These are phyloP conservation scores for Turritopsis dohrnii DNA, from an alignment of 30 jellyfish, hydroid and myxozoan species.

Conservation along the genomic window DNA sequence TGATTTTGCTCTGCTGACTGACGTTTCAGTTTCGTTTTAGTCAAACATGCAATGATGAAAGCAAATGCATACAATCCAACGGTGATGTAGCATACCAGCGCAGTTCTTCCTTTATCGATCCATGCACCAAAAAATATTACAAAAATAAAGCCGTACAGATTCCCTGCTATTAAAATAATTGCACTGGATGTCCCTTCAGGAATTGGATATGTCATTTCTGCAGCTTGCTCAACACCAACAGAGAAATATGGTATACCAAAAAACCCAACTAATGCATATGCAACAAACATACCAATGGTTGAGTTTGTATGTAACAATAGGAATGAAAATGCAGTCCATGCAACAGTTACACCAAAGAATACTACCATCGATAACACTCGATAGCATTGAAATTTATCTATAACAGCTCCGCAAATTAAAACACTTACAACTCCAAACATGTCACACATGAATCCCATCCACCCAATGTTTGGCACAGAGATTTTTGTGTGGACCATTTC, in stretches of 20 bases:
- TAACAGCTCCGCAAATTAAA: conserved; percentile 34
- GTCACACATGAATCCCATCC: conserved; percentile 72
- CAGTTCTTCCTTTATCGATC: conserved; percentile 30
- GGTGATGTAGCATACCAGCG: conserved; percentile 35
- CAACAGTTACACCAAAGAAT: conserved; percentile 24
- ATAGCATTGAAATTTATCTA: conserved; percentile 43
- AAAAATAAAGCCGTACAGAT: conserved; percentile 51
- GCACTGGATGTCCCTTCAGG: conserved; percentile 68
- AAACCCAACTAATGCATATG: conserved; percentile 34
- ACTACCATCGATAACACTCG: conserved; percentile 28
- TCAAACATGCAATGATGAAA: conserved; percentile 30
- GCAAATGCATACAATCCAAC: conserved; percentile 44
- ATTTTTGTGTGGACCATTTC: conserved; percentile 32
- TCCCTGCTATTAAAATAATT: conserved; percentile 57
- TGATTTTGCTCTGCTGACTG: conserved; percentile 28
- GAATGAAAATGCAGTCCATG: conserved; percentile 52
- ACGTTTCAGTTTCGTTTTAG: conserved; percentile 56
- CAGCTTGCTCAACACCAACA: conserved; percentile 68
- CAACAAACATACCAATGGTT: conserved; percentile 28
- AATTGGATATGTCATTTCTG: conserved; percentile 78
- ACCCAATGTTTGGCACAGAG: conserved; percentile 51
- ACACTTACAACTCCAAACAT: conserved; percentile 39
- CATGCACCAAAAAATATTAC: conserved; percentile 40
- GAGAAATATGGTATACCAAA: conserved; percentile 51
- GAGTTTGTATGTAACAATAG: conserved; percentile 34